Evolutionary conservation across 2,797 vertebrate species (phyloP).

Genomic region (Phataginus tricuspis): DNA sequence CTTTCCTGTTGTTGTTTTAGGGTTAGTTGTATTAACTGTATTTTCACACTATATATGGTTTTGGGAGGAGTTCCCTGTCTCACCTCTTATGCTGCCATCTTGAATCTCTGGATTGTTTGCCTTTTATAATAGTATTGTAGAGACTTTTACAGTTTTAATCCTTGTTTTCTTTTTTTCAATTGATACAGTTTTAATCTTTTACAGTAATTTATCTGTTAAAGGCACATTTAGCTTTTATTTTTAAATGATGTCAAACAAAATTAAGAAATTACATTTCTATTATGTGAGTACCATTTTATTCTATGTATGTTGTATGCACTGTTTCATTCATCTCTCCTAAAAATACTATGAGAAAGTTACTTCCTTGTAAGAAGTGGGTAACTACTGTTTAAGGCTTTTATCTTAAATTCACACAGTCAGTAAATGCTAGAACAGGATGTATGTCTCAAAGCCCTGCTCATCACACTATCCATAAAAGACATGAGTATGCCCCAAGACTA

Average conservation of each 20-base stretch:
- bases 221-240: background rate
- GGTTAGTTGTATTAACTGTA: too few relatives aligned
- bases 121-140: conserved; percentile 4
- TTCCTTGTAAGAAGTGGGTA: background rate
- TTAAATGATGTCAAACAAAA: conserved; percentile 7
- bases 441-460: background rate
- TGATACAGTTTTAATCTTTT: background rate
- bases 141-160: background rate
- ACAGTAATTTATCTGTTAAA: background rate
- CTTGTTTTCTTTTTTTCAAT: background rate
- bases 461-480: background rate
- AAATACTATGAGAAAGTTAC: background rate
- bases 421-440: background rate
- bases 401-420: background rate
- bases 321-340: background rate
- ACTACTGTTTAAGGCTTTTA: background rate
- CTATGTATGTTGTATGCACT: background rate
- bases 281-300: background rate
- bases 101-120: background rate
- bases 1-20: too few relatives aligned
- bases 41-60: too few relatives aligned
- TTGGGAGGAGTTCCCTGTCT: too few relatives aligned
- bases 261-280: background rate
- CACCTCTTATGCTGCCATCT: too few relatives aligned
- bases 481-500: background rate